Evolutionary conservation across 2,888 invertebrate genomes (phyloP).

Genomic region (Sphaerophoria taeniata): DNA sequence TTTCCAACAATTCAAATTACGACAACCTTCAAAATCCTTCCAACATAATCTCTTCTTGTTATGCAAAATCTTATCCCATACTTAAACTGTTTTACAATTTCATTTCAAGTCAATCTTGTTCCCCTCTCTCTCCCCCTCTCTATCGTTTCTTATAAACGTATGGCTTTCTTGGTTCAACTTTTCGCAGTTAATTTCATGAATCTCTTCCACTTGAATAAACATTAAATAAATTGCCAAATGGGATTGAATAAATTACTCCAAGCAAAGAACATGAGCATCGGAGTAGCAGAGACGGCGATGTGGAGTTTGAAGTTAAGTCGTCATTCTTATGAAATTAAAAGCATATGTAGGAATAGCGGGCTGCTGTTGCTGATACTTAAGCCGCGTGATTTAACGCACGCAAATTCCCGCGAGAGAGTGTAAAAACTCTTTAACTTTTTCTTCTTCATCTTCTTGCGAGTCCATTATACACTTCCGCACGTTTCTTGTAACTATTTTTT

Average conservation of each 20-base stretch:
- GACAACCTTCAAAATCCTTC: too few species aligned
- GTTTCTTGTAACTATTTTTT: constrained; percentile 30
- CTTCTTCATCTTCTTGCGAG: background rate
- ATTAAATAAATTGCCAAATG: constrained; percentile 73
- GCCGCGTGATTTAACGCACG: constrained; percentile 71
- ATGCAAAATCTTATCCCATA: background rate
- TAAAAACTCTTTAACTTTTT: constrained; percentile 27
- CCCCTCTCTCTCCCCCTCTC: background rate
- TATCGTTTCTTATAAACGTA: constrained; percentile 8
- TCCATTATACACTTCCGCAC: constrained; percentile 61
- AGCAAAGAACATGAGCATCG: background rate
- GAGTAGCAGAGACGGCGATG: background rate
- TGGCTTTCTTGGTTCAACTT: constrained; percentile 51
- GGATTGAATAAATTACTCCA: constrained; percentile 73
- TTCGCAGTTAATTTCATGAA: constrained; percentile 74
- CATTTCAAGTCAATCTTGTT: constrained; percentile 45
- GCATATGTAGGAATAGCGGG: background rate
- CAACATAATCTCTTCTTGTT: background rate
- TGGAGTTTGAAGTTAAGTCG: constrained; percentile 1
- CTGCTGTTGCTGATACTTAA: constrained; percentile 27
- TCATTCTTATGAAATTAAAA: background rate
- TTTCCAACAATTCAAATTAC: background rate
- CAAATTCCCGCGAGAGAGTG: constrained; percentile 53
- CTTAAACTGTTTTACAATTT: constrained; percentile 14
- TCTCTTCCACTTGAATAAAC: constrained; percentile 72